phyloP scores from a whole-genome alignment of 2,797 vertebrate genomes.

The Hapalemur alaotrensis region DNA sequence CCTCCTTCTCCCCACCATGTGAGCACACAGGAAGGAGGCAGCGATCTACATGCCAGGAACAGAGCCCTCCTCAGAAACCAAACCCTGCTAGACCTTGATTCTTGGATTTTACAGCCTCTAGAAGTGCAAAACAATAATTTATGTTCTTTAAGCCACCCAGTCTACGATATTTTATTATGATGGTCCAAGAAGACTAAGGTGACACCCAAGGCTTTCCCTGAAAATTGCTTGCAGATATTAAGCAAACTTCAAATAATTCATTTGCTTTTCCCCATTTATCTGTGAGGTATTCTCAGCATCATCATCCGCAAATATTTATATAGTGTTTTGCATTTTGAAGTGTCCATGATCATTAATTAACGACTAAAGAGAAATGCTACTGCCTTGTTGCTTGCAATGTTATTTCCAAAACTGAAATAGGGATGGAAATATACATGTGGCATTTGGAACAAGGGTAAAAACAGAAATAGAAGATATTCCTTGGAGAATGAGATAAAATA shows the following conservation, averaged over 20 bases:
- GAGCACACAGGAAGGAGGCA: not conserved
- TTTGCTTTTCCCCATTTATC: not conserved
- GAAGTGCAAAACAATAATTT: not conserved
- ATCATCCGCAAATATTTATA: not conserved
- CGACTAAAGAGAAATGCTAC: not conserved
- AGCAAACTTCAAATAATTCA: constrained; percentile 12
- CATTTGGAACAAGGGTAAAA: not conserved
- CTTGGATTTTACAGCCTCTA: not conserved
- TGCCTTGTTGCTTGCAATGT: not conserved
- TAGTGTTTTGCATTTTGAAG: not conserved
- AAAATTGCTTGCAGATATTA: not conserved
- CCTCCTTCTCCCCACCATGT: not conserved
- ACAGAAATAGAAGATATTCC: constrained; percentile 6
- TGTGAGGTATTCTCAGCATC: not conserved
- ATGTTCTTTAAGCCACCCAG: not conserved
- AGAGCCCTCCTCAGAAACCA: not conserved
- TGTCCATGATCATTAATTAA: not conserved
- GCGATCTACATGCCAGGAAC: not conserved
- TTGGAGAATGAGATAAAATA: not conserved
- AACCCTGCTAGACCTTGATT: not conserved
- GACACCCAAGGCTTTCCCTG: not conserved
- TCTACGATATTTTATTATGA: not conserved
- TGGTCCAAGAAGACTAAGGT: not conserved
- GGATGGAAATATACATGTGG: not conserved
- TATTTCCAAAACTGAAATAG: not conserved